Conservation (phyloP, 2,888 invertebrate species). For the Eledona agricola region DNA sequence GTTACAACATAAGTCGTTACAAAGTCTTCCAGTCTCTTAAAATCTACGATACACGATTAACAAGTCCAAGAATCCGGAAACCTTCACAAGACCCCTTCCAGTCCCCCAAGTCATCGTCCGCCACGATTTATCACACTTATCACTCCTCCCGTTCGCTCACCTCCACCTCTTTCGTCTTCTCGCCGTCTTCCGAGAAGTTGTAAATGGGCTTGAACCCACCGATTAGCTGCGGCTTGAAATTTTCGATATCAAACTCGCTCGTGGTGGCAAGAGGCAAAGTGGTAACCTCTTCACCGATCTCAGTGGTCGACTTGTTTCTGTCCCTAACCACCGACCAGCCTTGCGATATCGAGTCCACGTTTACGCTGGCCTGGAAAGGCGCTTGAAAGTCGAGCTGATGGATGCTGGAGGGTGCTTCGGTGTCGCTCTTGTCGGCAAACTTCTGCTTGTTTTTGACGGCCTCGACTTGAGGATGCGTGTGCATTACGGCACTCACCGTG, state of each 20-base stretch:
- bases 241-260: conserved; percentile 70
- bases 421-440: conserved; percentile 34
- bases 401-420: conserved; percentile 44
- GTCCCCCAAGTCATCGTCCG: conserved; percentile 11
- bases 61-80: conserved; percentile 8
- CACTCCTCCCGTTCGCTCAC: conserved; percentile 47
- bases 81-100: conserved; percentile 33
- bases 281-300: conserved; percentile 53
- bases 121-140: conserved; percentile 16
- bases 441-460: conserved; percentile 35
- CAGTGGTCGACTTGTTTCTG: conserved; percentile 49
- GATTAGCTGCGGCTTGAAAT: conserved; percentile 73
- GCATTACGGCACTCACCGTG: conserved; percentile 61
- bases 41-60: conserved; percentile 2
- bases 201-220: conserved; percentile 78
- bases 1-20: not conserved
- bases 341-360: conserved; percentile 67
- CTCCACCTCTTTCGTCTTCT: conserved; percentile 37
- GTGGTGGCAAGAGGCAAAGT: conserved; percentile 58
- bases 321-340: conserved; percentile 71
- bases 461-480: conserved; percentile 54
- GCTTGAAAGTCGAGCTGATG: conserved; percentile 71
- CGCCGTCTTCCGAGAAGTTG: conserved; percentile 52
- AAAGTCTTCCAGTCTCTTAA: conserved; percentile 28
- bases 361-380: conserved; percentile 74